Evolutionary conservation across 2,888 invertebrate species (phyloP).

Genomic region (Cylindroiulus punctatus): DNA sequence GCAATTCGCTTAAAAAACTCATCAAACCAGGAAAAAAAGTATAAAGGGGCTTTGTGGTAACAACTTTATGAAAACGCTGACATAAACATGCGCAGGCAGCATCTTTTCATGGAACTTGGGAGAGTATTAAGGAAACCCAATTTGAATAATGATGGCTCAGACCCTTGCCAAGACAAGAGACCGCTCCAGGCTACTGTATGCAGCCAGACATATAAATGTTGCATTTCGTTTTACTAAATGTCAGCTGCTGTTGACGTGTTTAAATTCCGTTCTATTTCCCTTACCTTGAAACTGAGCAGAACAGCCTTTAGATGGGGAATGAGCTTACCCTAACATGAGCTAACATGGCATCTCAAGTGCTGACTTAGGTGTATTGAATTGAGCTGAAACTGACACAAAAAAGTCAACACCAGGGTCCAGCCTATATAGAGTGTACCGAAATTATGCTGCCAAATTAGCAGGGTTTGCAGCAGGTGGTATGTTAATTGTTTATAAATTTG

Average conservation of each 20-base stretch:
- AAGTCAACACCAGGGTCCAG: too few species aligned
- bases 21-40: neutral
- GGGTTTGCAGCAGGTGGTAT: neutral
- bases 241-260: neutral
- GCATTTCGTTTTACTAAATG: neutral
- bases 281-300: too few species aligned
- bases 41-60: neutral
- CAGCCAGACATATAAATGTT: neutral
- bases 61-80: slow-evolving; percentile 1
- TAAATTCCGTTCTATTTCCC: neutral
- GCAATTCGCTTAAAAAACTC: neutral
- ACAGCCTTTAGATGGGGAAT: too few species aligned
- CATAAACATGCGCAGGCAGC: neutral
- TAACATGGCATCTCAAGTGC: too few species aligned
- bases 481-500: neutral
- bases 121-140: neutral
- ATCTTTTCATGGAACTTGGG: neutral
- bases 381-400: too few species aligned
- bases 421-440: neutral
- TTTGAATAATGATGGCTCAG: neutral
- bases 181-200: neutral
- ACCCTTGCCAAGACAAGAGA: neutral
- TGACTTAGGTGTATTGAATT: too few species aligned
- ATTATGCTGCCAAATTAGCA: neutral
- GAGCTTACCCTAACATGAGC: too few species aligned